Conservation (phyloP, 2,888 invertebrate species). For the Electrophaes corylata region DNA sequence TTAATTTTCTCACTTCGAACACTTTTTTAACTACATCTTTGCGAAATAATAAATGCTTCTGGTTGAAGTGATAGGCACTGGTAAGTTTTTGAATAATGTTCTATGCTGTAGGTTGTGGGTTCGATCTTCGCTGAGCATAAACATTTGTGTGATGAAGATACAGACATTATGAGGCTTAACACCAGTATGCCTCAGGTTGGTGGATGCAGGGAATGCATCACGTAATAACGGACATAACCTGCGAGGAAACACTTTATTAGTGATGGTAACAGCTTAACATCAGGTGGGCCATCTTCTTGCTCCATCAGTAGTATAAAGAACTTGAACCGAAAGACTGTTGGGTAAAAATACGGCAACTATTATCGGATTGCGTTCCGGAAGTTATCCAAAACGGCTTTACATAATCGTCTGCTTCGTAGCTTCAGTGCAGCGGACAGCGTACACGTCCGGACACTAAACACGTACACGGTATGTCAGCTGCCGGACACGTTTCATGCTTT, state of each 20-base stretch:
- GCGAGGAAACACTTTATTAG: too few species aligned
- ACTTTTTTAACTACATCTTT: slow-evolving; percentile 32
- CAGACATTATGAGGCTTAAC: too few species aligned
- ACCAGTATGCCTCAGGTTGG: too few species aligned
- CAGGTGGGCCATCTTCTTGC: too few species aligned
- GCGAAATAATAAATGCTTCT: slow-evolving; percentile 39
- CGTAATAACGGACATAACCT: too few species aligned
- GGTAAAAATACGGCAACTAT: not conserved
- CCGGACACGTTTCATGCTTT: slow-evolving; percentile 51
- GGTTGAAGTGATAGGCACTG: slow-evolving; percentile 21
- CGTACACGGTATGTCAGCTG: slow-evolving; percentile 43
- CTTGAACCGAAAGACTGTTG: too few species aligned
- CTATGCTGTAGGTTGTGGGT: not conserved
- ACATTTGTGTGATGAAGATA: too few species aligned
- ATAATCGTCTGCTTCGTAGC: slow-evolving; percentile 24
- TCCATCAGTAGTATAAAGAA: too few species aligned
- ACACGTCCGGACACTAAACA: slow-evolving; percentile 51
- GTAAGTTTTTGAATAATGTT: slow-evolving; percentile 13
- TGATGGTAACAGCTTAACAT: too few species aligned
- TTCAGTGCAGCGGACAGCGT: slow-evolving; percentile 29
- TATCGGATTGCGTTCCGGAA: not conserved
- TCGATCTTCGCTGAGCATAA: too few species aligned
- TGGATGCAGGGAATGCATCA: too few species aligned
- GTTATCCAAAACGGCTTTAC: not conserved
- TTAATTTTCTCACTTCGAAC: slow-evolving; percentile 41